Conservation (phyloP, 1,140 invertebrate species). For the Cydia amplana region DNA sequence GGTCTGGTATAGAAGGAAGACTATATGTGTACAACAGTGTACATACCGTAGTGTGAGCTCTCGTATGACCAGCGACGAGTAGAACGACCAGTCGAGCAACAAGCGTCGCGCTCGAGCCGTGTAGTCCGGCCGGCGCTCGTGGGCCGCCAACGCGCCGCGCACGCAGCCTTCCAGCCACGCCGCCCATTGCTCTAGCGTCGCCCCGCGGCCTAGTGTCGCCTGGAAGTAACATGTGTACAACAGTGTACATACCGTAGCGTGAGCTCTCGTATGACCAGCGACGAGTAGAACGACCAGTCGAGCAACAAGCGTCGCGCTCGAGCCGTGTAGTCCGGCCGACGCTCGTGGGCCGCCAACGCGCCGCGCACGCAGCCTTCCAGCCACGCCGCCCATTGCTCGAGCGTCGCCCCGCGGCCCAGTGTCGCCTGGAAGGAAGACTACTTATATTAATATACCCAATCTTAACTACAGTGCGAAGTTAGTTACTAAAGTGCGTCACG, state of each 20-base stretch:
- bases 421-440: constrained; percentile 80
- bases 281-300: constrained; percentile 99
- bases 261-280: constrained; percentile 74
- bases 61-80: constrained; percentile 85
- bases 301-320: constrained; percentile 96
- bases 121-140: constrained; percentile 91
- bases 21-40: too few species aligned
- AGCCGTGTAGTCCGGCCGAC: constrained; percentile 92
- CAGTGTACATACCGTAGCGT: constrained; percentile 57
- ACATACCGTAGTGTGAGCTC: constrained; percentile 63
- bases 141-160: constrained; percentile 91
- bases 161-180: constrained; percentile 97
- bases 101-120: constrained; percentile 96
- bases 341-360: constrained; percentile 93
- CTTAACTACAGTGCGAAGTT: not conserved
- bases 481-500: not conserved
- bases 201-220: constrained; percentile 93
- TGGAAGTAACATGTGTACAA: constrained; percentile 40
- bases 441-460: constrained; percentile 31
- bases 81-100: constrained; percentile 99
- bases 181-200: constrained; percentile 98
- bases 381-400: constrained; percentile 99
- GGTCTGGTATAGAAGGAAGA: too few species aligned
- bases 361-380: constrained; percentile 94
- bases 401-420: constrained; percentile 93